Percentiles rank a stretch among this genome's conserved stretches.
Conservation (phyloP, 2,113 vertebrate species). For the Melanostigma gelatinosum region DNA sequence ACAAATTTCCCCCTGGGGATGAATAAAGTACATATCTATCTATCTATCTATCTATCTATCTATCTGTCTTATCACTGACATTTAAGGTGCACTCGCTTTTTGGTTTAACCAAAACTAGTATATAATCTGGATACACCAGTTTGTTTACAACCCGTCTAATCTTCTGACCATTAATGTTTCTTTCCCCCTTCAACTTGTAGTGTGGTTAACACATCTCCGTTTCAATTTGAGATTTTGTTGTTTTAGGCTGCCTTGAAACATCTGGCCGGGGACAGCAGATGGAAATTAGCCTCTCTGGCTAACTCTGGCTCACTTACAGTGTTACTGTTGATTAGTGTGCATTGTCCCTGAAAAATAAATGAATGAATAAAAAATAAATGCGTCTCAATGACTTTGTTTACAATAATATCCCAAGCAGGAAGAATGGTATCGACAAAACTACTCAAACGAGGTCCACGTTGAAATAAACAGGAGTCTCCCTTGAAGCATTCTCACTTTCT, state of each 20-base stretch:
- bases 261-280: no score
- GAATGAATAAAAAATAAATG: no score
- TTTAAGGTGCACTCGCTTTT: not conserved
- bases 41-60: no score
- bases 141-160: not conserved
- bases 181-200: not conserved
- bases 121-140: not conserved
- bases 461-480: not conserved
- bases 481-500: not conserved
- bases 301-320: no score
- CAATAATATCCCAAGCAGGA: not conserved
- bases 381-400: not conserved
- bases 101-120: not conserved
- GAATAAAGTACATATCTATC: no score
- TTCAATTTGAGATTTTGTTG: no score
- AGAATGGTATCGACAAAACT: not conserved
- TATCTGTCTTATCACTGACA: not conserved
- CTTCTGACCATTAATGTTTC: not conserved
- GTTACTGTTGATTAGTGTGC: no score
- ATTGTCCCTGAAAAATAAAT: no score
- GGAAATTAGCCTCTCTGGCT: no score
- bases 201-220: no score
- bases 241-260: no score
- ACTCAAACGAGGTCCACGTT: not conserved
- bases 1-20: no score